A percentile compares a stretch with the other conserved stretches of the same genome.
phyloP scores from a whole-genome alignment of 2,888 invertebrate species.

The Rhimphoctona megacephalus region DNA sequence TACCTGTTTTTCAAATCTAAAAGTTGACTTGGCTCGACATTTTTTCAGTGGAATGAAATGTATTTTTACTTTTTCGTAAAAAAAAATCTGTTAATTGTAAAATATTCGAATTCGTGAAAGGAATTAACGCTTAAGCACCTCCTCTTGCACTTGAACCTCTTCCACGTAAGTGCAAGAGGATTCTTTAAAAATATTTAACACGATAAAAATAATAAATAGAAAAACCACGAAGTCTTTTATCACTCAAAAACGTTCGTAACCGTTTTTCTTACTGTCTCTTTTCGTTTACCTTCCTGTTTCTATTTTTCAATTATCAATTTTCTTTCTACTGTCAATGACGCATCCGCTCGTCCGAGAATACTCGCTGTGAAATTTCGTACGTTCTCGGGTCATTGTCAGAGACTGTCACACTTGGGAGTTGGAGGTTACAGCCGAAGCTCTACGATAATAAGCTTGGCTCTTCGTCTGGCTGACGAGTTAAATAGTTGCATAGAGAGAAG shows the following conservation, averaged over 20 bases:
- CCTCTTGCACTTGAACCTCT: too few relatives aligned
- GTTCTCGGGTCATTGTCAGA: slow-evolving; percentile 57
- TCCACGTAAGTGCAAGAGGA: too few relatives aligned
- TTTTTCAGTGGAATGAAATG: too few relatives aligned
- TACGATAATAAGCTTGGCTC: slow-evolving; percentile 24
- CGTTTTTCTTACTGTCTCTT: background rate
- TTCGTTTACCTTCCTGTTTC: background rate
- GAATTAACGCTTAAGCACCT: too few relatives aligned
- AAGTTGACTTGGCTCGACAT: too few relatives aligned
- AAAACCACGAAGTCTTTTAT: too few relatives aligned
- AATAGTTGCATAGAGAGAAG: slow-evolving; percentile 12
- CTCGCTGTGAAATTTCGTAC: slow-evolving; percentile 17
- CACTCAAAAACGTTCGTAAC: background rate
- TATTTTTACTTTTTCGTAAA: too few relatives aligned
- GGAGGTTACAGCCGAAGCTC: slow-evolving; percentile 36
- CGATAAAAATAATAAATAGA: too few relatives aligned
- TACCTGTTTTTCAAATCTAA: too few relatives aligned
- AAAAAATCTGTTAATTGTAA: too few relatives aligned
- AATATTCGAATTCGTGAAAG: too few relatives aligned
- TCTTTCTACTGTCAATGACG: background rate
- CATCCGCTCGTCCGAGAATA: slow-evolving; percentile 1
- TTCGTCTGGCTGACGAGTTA: slow-evolving; percentile 15
- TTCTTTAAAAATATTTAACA: too few relatives aligned
- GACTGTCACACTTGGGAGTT: slow-evolving; percentile 21
- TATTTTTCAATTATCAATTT: background rate